Conservation (phyloP, 2,797 vertebrate genomes). For the Kryptolebias ocellatus region DNA sequence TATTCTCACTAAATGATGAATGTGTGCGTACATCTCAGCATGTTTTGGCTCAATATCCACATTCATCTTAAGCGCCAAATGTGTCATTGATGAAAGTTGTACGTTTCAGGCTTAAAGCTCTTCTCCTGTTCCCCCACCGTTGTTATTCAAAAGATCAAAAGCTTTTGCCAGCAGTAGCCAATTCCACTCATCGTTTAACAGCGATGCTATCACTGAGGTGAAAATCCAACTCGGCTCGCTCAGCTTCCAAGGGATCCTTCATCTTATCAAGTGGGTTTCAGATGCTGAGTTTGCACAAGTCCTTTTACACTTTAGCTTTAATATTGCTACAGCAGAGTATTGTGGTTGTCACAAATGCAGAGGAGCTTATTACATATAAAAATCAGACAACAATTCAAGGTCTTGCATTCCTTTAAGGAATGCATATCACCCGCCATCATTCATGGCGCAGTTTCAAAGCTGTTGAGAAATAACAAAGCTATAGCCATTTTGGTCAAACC, state of each 20-base stretch:
- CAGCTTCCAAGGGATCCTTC: constrained; percentile 1
- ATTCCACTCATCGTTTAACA: constrained; percentile 14
- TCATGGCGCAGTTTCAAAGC: no score
- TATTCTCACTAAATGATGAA: constrained; percentile 45
- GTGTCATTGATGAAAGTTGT: constrained; percentile 58
- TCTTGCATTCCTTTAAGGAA: no score
- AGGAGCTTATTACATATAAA: constrained; percentile 1
- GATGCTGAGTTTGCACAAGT: constrained; percentile 8
- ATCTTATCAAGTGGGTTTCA: constrained; percentile 13
- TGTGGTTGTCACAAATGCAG: not conserved
- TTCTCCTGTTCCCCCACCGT: constrained; percentile 40
- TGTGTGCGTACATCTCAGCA: constrained; percentile 28
- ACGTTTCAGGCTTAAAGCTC: constrained; percentile 27
- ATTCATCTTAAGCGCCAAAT: constrained; percentile 37
- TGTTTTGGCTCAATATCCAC: constrained; percentile 28
- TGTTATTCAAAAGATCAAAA: constrained; percentile 60
- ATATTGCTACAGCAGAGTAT: not conserved
- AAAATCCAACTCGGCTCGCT: constrained; percentile 42
- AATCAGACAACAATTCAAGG: not conserved
- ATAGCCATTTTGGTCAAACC: no score
- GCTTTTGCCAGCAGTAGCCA: constrained; percentile 26
- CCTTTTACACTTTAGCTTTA: not conserved
- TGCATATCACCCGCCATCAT: no score
- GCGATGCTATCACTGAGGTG: constrained; percentile 39
- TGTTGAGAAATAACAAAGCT: no score